These are phyloP conservation scores for Halyomorpha halys DNA, from an alignment of 1,140 invertebrate genomes.

Conservation along the genomic window DNA sequence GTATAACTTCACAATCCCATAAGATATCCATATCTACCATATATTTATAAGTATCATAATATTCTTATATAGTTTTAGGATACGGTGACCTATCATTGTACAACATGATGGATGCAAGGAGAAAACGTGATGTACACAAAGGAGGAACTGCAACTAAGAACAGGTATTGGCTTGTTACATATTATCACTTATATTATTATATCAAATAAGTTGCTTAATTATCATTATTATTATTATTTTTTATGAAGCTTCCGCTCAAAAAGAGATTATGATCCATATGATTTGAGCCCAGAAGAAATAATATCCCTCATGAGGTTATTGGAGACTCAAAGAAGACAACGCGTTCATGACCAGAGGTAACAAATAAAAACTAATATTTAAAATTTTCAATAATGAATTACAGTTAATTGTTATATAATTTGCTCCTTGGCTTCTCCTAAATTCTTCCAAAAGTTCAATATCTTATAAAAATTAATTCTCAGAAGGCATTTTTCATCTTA, in stretches of 20 bases:
- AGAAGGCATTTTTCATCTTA: neutral
- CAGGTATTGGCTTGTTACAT: neutral
- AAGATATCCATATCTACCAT: no score
- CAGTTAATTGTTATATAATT: neutral
- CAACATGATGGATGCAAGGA: conserved; percentile 16
- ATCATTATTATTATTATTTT: neutral
- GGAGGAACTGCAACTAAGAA: neutral
- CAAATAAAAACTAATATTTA: no score
- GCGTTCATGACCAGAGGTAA: neutral
- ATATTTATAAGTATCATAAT: neutral
- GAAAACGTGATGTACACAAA: conserved; percentile 20
- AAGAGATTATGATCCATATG: conserved; percentile 8
- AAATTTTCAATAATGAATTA: no score
- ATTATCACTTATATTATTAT: neutral
- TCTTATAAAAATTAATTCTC: no score
- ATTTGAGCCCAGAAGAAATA: conserved; percentile 15
- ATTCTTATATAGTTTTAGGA: neutral
- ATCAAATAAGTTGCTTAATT: neutral
- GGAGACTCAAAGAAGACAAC: conserved; percentile 6
- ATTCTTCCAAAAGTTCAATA: no score
- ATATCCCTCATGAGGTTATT: conserved; percentile 6
- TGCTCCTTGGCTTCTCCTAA: neutral
- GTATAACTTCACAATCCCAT: no score
- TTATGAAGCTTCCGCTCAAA: conserved; percentile 9
- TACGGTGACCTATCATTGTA: conserved; percentile 18